Evolutionary conservation across 2,113 vertebrate species (phyloP), one percentile per base, ranked within the genome.

Genomic region (Calidris pygmaea): DNA sequence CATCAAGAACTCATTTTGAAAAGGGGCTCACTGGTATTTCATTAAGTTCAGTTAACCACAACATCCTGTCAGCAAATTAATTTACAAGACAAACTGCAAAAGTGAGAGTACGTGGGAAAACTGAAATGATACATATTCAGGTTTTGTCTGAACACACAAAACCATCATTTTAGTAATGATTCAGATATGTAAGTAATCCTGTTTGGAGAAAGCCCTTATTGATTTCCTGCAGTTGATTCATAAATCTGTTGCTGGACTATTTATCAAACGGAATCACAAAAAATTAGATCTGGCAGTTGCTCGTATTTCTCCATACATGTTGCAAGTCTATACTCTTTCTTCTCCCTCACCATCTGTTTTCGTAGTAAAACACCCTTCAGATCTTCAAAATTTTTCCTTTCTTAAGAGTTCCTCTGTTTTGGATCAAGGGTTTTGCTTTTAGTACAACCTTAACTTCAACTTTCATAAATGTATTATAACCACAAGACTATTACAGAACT

Each of bases 11-110:
- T 91, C 50, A 62, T 91, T 96, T 87, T 95, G 35, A 58, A 89
- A 90, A 94, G 50, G 55, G 56, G 24, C 74, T 93, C 63, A 53
- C 71, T 85, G 70, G n/a, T 91, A 82, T 89, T 94, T 85, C 56
- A 78, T 96, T 96, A 78, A 95, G 67, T 83, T 87, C 87, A 95
- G 85, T 41, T 93, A 96, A 93, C 82, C 95, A 96, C 71, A 94
- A 83, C 75, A 67, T 50, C 45, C 67, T 94, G 71, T 70, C 88
- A 93, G 62, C 14, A 32, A 81, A 86, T 91, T 95, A 79, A 96
- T 96, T 90, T 94, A 22, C 58, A 93, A 91, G 93, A 94, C 50
- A 88, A 96, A 96, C 60, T 77, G 88, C 72, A 56, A 94, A 92
- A 88, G 32, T 34, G 50, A 95, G 72, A 14, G 17, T 70, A 85